A percentile compares a stretch with the other conserved stretches of the same genome.
Evolutionary conservation across 2,888 invertebrate species (phyloP).

Genomic region (Diaprepes abbreviatus): DNA sequence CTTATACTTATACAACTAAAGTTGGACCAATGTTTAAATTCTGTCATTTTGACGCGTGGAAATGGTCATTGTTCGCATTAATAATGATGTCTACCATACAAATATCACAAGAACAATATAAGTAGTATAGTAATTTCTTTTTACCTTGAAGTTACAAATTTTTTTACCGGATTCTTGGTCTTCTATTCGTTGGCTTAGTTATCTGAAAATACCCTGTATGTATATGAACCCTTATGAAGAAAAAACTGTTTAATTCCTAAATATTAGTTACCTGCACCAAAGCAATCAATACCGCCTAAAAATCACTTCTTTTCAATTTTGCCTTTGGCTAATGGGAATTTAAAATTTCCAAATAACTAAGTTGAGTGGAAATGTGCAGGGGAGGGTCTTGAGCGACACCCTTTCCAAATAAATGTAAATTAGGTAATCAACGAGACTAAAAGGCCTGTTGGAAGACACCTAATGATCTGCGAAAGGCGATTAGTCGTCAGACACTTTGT

Average conservation of each 20-base stretch:
- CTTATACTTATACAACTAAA: too few species aligned
- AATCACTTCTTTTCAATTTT: neutral
- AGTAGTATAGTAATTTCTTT: too few species aligned
- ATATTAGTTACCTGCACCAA: neutral
- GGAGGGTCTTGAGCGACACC: neutral
- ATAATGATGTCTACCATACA: too few species aligned
- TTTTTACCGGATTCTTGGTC: too few species aligned
- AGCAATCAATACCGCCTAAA: neutral
- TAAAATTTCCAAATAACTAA: neutral
- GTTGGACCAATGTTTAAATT: too few species aligned
- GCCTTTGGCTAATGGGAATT: neutral
- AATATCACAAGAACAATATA: too few species aligned
- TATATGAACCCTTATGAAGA: too few species aligned
- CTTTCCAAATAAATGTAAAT: conserved; percentile 8
- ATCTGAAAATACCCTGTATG: too few species aligned
- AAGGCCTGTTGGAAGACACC: neutral
- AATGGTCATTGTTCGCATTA: too few species aligned
- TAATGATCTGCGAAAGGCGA: neutral
- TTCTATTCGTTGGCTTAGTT: too few species aligned
- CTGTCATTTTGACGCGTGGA: too few species aligned
- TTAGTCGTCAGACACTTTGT: neutral
- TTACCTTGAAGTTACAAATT: too few species aligned
- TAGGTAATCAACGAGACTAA: neutral
- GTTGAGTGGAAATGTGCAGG: neutral
- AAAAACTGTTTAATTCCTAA: neutral